phyloP scores from a whole-genome alignment of 2,113 vertebrate genomes.

The Furnarius figulus region DNA sequence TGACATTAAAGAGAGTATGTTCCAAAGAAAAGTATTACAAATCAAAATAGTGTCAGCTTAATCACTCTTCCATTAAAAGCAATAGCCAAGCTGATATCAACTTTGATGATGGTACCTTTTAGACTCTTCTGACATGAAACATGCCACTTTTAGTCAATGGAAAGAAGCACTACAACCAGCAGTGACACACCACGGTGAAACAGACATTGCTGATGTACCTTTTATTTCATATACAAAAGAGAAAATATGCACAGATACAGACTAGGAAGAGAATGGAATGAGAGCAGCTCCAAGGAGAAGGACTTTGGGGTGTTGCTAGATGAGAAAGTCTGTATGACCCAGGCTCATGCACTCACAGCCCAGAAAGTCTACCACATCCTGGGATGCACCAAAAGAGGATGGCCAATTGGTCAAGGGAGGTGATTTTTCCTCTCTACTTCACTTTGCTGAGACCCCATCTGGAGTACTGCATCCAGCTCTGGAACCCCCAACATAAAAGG shows the following conservation, averaged over 20 bases:
- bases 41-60: not conserved
- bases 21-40: not conserved
- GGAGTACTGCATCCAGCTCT: not conserved
- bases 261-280: not conserved
- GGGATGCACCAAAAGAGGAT: not conserved
- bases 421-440: not conserved
- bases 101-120: not conserved
- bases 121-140: not conserved
- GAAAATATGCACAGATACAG: not conserved
- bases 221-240: not conserved
- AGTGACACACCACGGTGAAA: not conserved
- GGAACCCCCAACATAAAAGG: no score
- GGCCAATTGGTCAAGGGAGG: not conserved
- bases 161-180: not conserved
- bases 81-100: not conserved
- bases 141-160: not conserved
- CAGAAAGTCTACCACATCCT: not conserved
- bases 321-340: rapidly evolving
- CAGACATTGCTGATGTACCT: not conserved
- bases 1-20: not conserved
- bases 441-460: not conserved
- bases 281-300: not conserved
- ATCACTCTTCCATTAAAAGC: not conserved
- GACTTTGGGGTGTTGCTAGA: not conserved
- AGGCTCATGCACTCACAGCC: not conserved